A percentile compares a stretch with the other conserved stretches of the same genome.
Evolutionary conservation across 2,888 invertebrate species (phyloP).

Genomic region (Sympetrum striolatum): DNA sequence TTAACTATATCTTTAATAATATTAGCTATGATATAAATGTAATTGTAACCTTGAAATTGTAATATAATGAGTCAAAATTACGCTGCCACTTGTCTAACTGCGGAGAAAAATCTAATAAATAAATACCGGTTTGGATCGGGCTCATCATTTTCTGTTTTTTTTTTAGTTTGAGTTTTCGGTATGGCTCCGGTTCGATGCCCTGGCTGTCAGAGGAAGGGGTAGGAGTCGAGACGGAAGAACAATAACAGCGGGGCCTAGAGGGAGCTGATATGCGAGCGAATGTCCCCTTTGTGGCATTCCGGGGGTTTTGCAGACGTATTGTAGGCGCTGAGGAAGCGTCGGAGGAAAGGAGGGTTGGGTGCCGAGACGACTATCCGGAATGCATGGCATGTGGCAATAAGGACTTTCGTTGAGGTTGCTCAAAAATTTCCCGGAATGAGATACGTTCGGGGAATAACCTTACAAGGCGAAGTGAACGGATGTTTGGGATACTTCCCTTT

Average conservation of each 20-base stretch:
- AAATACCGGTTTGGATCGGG: no score
- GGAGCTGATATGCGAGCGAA: neutral
- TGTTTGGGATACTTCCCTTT: neutral
- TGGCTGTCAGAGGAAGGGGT: no score
- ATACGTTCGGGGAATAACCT: neutral
- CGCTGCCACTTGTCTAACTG: no score
- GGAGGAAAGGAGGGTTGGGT: neutral
- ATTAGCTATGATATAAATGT: no score
- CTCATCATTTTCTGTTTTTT: no score
- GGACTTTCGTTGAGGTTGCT: neutral
- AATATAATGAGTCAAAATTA: no score
- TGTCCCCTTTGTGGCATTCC: neutral
- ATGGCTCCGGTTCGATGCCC: no score
- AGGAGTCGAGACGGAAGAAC: neutral
- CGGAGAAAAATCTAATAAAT: no score
- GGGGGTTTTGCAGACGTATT: neutral
- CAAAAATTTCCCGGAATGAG: neutral
- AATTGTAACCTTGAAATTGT: no score
- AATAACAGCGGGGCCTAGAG: neutral
- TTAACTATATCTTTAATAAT: no score
- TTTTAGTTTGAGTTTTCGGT: no score
- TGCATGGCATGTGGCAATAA: neutral
- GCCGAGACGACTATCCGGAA: neutral
- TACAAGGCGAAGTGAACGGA: neutral
- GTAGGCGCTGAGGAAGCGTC: neutral